phyloP scores from a whole-genome alignment of 1,140 invertebrate genomes.

The Teleopsis dalmanni region DNA sequence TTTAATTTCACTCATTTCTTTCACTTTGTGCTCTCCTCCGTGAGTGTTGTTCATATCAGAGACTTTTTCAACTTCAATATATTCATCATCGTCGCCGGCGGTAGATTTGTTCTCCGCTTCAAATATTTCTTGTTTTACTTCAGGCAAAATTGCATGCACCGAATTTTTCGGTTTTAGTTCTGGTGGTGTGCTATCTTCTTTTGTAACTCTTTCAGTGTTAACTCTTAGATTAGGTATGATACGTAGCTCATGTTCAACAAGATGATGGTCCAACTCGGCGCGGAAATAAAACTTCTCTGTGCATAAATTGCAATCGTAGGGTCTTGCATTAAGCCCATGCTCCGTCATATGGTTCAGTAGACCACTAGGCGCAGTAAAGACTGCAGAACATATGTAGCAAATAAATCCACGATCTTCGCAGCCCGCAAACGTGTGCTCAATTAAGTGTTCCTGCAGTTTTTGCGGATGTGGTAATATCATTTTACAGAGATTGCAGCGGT shows the following conservation, averaged over 20 bases:
- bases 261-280: conserved; percentile 82
- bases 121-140: conserved; percentile 7
- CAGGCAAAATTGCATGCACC: neutral
- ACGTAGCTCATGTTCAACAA: conserved; percentile 27
- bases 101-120: conserved; percentile 7
- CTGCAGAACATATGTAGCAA: conserved; percentile 82
- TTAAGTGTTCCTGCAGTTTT: conserved; percentile 81
- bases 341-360: conserved; percentile 76
- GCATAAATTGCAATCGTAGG: conserved; percentile 78
- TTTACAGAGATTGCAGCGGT: conserved; percentile 41
- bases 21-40: too few species aligned
- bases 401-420: conserved; percentile 67
- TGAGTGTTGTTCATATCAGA: conserved; percentile 11
- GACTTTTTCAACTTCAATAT: conserved; percentile 42
- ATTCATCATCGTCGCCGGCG: conserved; percentile 37
- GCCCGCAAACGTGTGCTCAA: conserved; percentile 86
- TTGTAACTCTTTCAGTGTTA: neutral
- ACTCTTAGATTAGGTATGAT: neutral
- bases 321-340: conserved; percentile 67
- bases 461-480: conserved; percentile 34
- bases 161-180: neutral
- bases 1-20: too few species aligned
- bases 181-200: neutral
- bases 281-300: conserved; percentile 84
- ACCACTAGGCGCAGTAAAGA: conserved; percentile 72